Base-by-base conservation (phyloP, 2,888 invertebrate species). In the Gastrophysa polygoni region DNA sequence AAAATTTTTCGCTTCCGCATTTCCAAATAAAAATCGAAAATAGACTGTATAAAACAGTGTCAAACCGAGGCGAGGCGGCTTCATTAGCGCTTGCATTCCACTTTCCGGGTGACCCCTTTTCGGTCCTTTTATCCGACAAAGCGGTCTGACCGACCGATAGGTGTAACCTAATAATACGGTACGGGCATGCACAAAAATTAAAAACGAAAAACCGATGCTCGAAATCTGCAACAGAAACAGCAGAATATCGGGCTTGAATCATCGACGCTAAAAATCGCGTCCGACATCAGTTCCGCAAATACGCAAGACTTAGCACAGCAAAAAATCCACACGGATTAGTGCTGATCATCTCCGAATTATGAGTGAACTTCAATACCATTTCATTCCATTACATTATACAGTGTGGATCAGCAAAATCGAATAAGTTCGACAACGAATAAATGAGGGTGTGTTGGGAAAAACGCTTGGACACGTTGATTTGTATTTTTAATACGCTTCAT, bases 251-350 rank as follows among this genome's bases (percentile, higher is more conserved):
- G 58, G 68, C 63, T 70, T 67, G 66, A 69, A 72, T 70, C 69
- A 71, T 72, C 67, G 68, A 64, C 67, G 69, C 66, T 67, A 70
- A 72, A 72, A 72, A 38, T 38, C 14, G 14, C 38, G 38, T n/a
- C 14, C 2, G 14, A 38, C 3, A 14, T 38, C 38, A 1, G 6
- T 11, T 38, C 38, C 38, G 38, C 4, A 14, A 38, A 38, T 38
- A 14, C 3, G 24, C n/a, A 24, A 24, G 24, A 24, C 7, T n/a
- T n/a, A n/a, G n/a, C n/a, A n/a, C n/a, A n/a, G n/a, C n/a, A n/a
- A n/a, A n/a, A n/a, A n/a, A n/a, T n/a, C n/a, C n/a, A n/a, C n/a
- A n/a, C n/a, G n/a, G n/a, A n/a, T n/a, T n/a, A n/a, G n/a, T n/a
- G n/a, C n/a, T n/a, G n/a, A n/a, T n/a, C n/a, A n/a, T n/a, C n/a